A percentile compares a stretch with the other conserved stretches of the same genome.
These are phyloP conservation scores for Gobius niger DNA, from an alignment of 2,113 vertebrate species.

Conservation along the genomic window DNA sequence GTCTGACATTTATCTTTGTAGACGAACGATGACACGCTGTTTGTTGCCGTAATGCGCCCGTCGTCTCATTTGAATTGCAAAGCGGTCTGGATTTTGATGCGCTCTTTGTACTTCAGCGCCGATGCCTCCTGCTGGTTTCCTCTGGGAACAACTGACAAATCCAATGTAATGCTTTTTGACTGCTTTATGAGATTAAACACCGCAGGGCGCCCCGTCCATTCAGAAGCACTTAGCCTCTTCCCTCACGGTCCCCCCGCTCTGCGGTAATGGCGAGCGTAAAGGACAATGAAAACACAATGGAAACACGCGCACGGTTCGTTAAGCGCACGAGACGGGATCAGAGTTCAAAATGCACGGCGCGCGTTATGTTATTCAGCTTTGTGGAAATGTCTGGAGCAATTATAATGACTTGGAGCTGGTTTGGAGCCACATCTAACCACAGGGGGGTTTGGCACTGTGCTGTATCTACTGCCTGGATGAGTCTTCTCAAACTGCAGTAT, in stretches of 20 bases:
- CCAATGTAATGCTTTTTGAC: constrained; percentile 2
- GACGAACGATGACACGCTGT: background rate
- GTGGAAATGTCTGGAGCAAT: too few species aligned
- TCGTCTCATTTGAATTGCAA: background rate
- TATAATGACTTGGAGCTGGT: too few species aligned
- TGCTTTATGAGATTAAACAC: constrained; percentile 8
- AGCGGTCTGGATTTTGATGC: background rate
- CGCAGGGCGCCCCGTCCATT: background rate
- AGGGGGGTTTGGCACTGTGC: too few species aligned
- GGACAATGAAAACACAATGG: background rate
- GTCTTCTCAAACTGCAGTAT: too few species aligned
- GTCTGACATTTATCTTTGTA: too few species aligned
- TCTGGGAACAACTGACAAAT: background rate
- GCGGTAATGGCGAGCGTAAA: too few species aligned
- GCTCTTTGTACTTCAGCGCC: background rate
- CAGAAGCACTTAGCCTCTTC: constrained; percentile 5
- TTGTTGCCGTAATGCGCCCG: background rate
- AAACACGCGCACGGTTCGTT: background rate
- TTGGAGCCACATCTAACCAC: too few species aligned
- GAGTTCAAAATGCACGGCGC: too few species aligned
- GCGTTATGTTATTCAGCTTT: too few species aligned
- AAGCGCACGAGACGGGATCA: too few species aligned
- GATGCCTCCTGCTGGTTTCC: background rate
- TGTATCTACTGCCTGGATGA: too few species aligned
- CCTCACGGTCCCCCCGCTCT: background rate